Conservation (phyloP, 2,797 vertebrate species). For the Schizopygopsis malacanthus region DNA sequence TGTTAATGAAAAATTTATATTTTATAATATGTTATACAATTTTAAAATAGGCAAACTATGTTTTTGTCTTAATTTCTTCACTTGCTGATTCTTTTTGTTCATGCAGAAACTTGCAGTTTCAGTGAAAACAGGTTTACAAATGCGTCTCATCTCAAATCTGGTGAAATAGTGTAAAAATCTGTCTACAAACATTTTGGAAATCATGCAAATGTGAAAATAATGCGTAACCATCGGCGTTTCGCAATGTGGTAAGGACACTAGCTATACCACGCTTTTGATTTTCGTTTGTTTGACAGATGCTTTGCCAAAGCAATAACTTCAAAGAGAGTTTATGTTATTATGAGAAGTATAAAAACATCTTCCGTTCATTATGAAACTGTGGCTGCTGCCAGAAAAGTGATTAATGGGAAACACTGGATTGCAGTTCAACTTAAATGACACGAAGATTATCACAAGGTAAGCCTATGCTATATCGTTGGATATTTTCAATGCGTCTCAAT, state of each 20-base stretch:
- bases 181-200: not conserved
- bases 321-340: not conserved
- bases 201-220: not conserved
- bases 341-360: not conserved
- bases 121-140: not conserved
- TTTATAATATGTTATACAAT: too few species aligned
- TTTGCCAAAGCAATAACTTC: not conserved
- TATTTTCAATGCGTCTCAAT: not conserved
- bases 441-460: too few species aligned
- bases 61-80: too few species aligned
- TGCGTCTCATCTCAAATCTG: not conserved
- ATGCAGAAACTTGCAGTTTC: not conserved
- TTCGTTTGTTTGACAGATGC: not conserved
- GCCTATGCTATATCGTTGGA: not conserved
- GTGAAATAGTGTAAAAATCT: not conserved
- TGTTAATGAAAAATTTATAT: too few species aligned
- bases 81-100: too few species aligned
- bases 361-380: not conserved
- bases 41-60: too few species aligned
- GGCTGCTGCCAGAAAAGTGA: not conserved
- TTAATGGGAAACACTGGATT: not conserved
- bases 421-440: too few species aligned
- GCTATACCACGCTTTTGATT: not conserved
- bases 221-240: not conserved
- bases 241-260: too few species aligned